phyloP scores from a whole-genome alignment of 2,797 vertebrate species.

The Clarias pachynema region DNA sequence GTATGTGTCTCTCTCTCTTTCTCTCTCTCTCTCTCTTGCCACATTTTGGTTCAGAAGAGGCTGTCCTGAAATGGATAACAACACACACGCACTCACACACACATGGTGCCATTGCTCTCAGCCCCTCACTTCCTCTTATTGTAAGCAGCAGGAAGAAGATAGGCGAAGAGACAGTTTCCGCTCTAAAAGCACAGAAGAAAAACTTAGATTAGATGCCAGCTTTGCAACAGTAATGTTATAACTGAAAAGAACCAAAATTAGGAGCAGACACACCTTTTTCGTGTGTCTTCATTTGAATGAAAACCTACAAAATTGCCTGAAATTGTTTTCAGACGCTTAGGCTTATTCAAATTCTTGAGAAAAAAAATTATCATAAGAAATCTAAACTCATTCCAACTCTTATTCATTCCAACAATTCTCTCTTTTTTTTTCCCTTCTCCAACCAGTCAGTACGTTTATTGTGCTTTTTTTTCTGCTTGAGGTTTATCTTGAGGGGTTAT shows the following conservation, averaged over 20 bases:
- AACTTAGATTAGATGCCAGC: not conserved
- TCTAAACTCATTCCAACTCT: not conserved
- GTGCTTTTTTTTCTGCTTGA: not conserved
- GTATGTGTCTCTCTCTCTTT: conserved; percentile 9
- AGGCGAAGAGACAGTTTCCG: conserved; percentile 47
- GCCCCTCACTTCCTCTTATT: conserved; percentile 61
- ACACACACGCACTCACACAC: conserved; percentile 8
- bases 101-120: conserved; percentile 38
- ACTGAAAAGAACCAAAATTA: not conserved
- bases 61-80: conserved; percentile 27
- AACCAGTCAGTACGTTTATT: not conserved
- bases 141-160: conserved; percentile 63
- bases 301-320: no score
- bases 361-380: not conserved
- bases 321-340: not conserved
- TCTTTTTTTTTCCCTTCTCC: not conserved
- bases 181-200: conserved; percentile 10
- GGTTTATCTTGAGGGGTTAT: not conserved
- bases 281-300: not conserved
- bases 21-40: conserved; percentile 8
- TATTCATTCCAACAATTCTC: not conserved
- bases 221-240: not conserved
- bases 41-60: conserved; percentile 28
- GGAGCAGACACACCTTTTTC: not conserved
- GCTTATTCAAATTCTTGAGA: not conserved